Evolutionary conservation across 2,888 invertebrate genomes (phyloP).

Genomic region (Nemurella pictetii): DNA sequence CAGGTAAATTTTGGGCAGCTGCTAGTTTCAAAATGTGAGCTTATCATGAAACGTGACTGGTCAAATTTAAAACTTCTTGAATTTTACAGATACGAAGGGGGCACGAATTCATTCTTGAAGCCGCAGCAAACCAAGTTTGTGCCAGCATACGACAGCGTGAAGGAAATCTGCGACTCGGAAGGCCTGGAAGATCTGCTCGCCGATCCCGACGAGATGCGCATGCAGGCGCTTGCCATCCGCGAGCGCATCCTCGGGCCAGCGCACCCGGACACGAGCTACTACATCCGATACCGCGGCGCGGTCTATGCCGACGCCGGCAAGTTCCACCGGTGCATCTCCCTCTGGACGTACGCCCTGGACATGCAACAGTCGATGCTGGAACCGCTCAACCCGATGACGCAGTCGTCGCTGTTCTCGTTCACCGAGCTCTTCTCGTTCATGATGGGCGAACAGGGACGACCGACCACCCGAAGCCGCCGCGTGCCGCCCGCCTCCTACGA

Average conservation of each 20-base stretch:
- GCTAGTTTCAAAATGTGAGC: neutral
- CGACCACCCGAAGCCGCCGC: slow-evolving; percentile 67
- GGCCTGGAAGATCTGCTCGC: slow-evolving; percentile 83
- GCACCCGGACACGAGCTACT: slow-evolving; percentile 96
- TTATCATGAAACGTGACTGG: neutral
- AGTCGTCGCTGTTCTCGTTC: slow-evolving; percentile 91
- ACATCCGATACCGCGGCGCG: slow-evolving; percentile 90
- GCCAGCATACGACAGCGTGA: slow-evolving; percentile 85
- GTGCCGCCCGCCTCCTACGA: slow-evolving; percentile 80
- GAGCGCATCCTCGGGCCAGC: slow-evolving; percentile 91
- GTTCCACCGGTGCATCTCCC: slow-evolving; percentile 66
- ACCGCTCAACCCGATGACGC: slow-evolving; percentile 91
- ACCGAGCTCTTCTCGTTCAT: slow-evolving; percentile 94
- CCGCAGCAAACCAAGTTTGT: slow-evolving; percentile 70
- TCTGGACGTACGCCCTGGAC: slow-evolving; percentile 63
- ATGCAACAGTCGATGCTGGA: slow-evolving; percentile 82
- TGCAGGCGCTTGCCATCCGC: slow-evolving; percentile 85
- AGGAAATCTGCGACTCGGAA: slow-evolving; percentile 77
- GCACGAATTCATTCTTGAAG: slow-evolving; percentile 62
- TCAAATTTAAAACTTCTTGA: neutral
- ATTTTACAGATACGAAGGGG: slow-evolving; percentile 59
- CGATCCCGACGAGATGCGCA: slow-evolving; percentile 95
- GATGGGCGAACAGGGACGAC: slow-evolving; percentile 82
- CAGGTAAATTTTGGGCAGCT: slow-evolving; percentile 57
- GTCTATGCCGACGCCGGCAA: slow-evolving; percentile 95